Percentiles rank a stretch among this genome's conserved stretches.
phyloP scores from a whole-genome alignment of 2,113 vertebrate genomes.

The Athene noctua region DNA sequence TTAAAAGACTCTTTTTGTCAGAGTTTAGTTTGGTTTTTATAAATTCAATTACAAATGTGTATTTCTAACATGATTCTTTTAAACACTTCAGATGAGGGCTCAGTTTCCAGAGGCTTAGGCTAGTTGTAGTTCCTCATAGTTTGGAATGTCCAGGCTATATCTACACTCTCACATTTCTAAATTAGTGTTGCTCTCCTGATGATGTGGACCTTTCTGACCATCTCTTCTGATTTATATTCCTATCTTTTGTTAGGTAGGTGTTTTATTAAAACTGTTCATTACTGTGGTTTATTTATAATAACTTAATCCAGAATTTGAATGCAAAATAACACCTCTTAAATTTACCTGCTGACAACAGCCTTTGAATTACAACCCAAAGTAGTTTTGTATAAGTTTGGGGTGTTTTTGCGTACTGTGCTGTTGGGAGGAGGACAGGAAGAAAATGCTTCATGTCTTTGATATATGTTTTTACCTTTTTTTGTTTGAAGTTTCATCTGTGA shows the following conservation, averaged over 20 bases:
- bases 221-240: not conserved
- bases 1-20: not conserved
- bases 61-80: not conserved
- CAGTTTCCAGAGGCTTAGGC: not conserved
- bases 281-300: not conserved
- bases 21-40: not conserved
- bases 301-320: not conserved
- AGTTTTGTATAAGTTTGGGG: not conserved
- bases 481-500: conserved; percentile 90
- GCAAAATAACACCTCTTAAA: not conserved
- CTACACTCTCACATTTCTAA: not conserved
- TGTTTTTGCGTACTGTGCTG: not conserved
- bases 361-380: not conserved
- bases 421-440: not conserved
- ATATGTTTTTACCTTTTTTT: not conserved
- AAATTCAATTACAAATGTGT: not conserved
- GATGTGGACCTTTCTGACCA: not conserved
- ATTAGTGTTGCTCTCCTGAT: not conserved
- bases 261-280: not conserved
- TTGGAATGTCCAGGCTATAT: not conserved
- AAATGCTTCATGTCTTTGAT: not conserved
- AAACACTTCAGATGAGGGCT: not conserved
- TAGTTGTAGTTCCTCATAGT: not conserved
- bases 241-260: not conserved
- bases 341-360: not conserved